These are phyloP conservation scores for Caerostris extrusa DNA, from an alignment of 1,140 invertebrate genomes.

Conservation along the genomic window DNA sequence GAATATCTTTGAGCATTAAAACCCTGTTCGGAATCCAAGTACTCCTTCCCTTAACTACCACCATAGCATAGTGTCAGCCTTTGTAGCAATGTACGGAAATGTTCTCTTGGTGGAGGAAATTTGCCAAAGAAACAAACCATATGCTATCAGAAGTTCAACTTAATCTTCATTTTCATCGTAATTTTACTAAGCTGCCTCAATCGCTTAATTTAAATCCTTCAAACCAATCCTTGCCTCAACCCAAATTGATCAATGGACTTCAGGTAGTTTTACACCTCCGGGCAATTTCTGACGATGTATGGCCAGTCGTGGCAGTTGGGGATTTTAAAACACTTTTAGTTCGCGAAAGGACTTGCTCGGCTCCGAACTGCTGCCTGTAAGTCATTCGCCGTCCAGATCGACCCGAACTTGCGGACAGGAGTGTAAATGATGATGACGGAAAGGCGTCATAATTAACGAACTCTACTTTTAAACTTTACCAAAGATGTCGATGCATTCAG, in stretches of 20 bases:
- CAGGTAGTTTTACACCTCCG: background rate
- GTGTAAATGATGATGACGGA: slow-evolving; percentile 21
- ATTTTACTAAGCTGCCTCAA: background rate
- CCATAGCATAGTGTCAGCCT: no score
- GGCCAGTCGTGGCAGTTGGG: background rate
- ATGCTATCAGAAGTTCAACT: background rate
- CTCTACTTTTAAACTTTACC: slow-evolving; percentile 5
- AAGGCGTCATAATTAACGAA: slow-evolving; percentile 12
- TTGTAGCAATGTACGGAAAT: no score
- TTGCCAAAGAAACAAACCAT: no score
- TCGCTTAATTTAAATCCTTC: background rate
- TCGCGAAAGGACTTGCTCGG: background rate
- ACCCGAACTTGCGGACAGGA: background rate
- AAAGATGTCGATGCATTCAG: background rate
- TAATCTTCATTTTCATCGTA: slow-evolving; percentile 34
- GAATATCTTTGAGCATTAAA: no score
- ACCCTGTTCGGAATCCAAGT: no score
- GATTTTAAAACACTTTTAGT: slow-evolving; percentile 31
- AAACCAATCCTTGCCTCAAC: background rate
- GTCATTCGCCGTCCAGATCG: background rate
- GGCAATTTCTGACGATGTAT: slow-evolving; percentile 3
- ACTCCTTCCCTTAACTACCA: no score
- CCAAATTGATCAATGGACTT: background rate
- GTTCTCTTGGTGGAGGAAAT: no score
- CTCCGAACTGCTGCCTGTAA: background rate